Evolutionary conservation across 2,797 vertebrate genomes (phyloP).

Genomic region (Sylvia borin): DNA sequence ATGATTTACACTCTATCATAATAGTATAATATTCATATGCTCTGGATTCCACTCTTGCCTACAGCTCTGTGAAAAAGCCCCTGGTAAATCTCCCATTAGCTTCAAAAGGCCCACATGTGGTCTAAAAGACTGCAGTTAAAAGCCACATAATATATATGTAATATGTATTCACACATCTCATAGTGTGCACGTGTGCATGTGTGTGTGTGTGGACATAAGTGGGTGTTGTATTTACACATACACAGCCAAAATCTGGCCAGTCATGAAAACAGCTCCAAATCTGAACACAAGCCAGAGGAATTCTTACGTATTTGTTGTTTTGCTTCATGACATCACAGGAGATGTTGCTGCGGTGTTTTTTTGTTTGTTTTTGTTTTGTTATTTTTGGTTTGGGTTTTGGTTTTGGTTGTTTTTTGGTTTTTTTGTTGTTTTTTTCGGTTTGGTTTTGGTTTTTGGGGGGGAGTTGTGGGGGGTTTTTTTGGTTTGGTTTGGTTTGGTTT

Average conservation of each 20-base stretch:
- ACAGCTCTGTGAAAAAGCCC: constrained; percentile 69
- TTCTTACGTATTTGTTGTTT: neutral
- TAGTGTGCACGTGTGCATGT: constrained; percentile 4
- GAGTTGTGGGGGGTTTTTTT: neutral
- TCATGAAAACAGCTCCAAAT: neutral
- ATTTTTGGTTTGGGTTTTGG: neutral
- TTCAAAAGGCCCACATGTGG: constrained; percentile 61
- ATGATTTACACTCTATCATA: constrained; percentile 27
- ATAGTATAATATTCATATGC: constrained; percentile 36
- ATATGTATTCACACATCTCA: constrained; percentile 45
- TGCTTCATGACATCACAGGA: neutral
- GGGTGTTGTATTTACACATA: constrained; percentile 38
- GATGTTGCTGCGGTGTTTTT: neutral
- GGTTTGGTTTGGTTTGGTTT: neutral
- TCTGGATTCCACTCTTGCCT: constrained; percentile 62
- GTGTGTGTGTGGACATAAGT: constrained; percentile 15
- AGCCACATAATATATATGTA: constrained; percentile 55
- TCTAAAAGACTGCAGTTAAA: constrained; percentile 43
- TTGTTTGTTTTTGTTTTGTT: neutral
- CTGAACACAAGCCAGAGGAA: neutral
- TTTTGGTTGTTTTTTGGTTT: neutral
- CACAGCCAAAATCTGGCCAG: constrained; percentile 8
- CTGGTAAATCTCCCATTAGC: constrained; percentile 71
- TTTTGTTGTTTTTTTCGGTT: neutral
- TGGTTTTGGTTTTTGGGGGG: neutral